phyloP scores from a whole-genome alignment of 2,113 vertebrate species.

The Apaloderma vittatum region DNA sequence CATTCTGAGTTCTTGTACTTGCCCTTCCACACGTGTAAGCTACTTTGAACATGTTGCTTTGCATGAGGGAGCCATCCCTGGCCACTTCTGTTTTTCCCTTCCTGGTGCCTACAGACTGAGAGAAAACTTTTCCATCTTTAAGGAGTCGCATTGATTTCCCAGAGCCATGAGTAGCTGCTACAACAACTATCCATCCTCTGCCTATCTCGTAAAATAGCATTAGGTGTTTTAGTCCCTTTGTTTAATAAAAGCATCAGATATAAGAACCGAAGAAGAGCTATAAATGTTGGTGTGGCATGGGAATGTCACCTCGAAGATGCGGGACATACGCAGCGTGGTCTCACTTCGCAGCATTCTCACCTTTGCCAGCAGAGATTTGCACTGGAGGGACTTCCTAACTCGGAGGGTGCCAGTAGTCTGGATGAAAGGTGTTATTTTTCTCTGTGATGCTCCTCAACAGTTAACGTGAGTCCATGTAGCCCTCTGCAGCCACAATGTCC shows the following conservation, averaged over 20 bases:
- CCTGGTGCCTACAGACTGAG: neutral
- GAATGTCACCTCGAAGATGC: rapidly evolving
- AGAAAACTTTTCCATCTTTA: neutral
- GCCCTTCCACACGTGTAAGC: neutral
- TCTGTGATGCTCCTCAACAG: neutral
- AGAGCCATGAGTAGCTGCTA: neutral
- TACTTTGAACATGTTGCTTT: neutral
- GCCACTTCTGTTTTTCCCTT: neutral
- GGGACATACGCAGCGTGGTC: rapidly evolving
- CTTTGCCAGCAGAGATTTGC: neutral
- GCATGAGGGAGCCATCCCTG: neutral
- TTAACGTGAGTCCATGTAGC: neutral
- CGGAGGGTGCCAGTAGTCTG: neutral
- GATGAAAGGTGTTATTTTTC: neutral
- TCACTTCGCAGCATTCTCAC: neutral
- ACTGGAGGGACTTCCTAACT: rapidly evolving
- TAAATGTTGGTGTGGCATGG: rapidly evolving
- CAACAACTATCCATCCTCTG: neutral
- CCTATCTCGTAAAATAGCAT: neutral
- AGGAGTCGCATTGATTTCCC: neutral
- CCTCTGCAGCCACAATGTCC: neutral
- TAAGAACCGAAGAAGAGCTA: neutral
- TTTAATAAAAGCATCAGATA: neutral
- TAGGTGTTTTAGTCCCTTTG: neutral
- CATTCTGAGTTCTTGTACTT: neutral